Evolutionary conservation across 1,140 invertebrate species (phyloP).

Genomic region (Alviniconcha marisindica): DNA sequence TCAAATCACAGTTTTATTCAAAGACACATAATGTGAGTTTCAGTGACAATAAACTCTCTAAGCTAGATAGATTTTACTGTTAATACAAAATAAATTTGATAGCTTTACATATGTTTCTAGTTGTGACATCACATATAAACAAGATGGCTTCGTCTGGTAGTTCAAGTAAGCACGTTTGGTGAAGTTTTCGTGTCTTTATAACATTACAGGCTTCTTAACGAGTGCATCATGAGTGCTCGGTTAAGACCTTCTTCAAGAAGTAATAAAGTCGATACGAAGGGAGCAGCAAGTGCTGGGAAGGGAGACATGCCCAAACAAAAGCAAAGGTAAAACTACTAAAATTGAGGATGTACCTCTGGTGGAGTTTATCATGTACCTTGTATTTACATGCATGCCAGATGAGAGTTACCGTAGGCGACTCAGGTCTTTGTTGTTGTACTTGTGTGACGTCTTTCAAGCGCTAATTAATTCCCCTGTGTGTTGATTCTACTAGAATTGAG

Average conservation of each 20-base stretch:
- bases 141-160: conserved; percentile 22
- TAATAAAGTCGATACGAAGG: not conserved
- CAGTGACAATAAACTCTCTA: not conserved
- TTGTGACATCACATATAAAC: conserved; percentile 25
- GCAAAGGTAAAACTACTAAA: not conserved
- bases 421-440: not conserved
- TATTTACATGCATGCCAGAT: not conserved
- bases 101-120: conserved; percentile 32
- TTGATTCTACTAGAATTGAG: not conserved
- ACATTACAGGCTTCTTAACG: not conserved
- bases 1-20: too few species aligned
- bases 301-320: conserved; percentile 12
- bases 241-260: not conserved
- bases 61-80: too few species aligned
- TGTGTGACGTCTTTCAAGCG: not conserved
- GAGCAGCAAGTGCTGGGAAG: not conserved
- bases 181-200: not conserved
- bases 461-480: not conserved
- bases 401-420: too few species aligned
- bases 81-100: not conserved
- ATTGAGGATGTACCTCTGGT: too few species aligned
- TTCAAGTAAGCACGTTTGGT: not conserved
- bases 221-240: not conserved
- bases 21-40: too few species aligned
- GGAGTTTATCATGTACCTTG: not conserved